These are phyloP conservation scores for Tipula lateralis DNA, from an alignment of 2,888 invertebrate species.

Conservation along the genomic window DNA sequence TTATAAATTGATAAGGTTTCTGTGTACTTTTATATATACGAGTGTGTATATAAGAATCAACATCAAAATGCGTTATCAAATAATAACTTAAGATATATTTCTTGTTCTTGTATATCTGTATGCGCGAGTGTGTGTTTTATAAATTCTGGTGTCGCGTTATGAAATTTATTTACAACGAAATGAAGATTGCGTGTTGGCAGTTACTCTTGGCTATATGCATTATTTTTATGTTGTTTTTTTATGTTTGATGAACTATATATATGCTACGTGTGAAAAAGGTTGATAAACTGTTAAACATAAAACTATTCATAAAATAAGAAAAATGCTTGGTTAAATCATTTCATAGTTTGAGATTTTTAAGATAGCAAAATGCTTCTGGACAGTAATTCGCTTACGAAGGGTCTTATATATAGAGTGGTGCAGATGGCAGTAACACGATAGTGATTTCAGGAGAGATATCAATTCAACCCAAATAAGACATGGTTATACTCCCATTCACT, in stretches of 20 bases:
- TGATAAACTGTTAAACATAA: background rate
- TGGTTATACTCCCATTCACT: too few relatives aligned
- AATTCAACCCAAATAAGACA: too few relatives aligned
- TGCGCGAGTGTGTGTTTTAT: too few relatives aligned
- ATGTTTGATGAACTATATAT: background rate
- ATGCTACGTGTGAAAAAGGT: background rate
- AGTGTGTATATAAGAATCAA: background rate
- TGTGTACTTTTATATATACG: background rate
- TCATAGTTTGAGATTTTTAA: too few relatives aligned
- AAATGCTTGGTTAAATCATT: background rate
- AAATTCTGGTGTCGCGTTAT: background rate
- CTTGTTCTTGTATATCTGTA: background rate
- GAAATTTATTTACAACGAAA: background rate
- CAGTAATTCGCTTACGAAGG: too few relatives aligned
- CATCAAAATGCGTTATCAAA: background rate
- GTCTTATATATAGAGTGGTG: too few relatives aligned
- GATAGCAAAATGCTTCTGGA: too few relatives aligned
- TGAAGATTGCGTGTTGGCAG: background rate
- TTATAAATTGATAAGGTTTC: background rate
- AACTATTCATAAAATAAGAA: background rate
- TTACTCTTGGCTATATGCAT: background rate
- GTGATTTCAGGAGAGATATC: too few relatives aligned
- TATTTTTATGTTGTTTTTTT: background rate
- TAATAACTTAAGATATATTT: background rate
- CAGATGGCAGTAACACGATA: too few relatives aligned